Base-by-base conservation (phyloP, 1,140 invertebrate species). In the Caenorhabditis remanei region DNA sequence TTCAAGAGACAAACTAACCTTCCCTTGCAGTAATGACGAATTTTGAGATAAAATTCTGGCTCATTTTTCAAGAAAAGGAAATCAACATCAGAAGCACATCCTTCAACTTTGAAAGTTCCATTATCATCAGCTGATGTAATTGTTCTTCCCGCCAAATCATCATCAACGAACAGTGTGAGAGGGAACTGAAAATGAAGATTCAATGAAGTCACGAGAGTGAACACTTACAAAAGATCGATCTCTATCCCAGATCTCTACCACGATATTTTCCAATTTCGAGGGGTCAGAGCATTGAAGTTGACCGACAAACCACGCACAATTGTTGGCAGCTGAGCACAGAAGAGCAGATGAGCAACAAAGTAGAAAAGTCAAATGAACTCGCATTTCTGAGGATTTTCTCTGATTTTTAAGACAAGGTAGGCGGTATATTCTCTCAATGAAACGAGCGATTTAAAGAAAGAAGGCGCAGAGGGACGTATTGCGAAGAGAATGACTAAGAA, bases 81-180 rank as follows among this genome's bases (percentile, higher is more conserved):
- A 46, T 89, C 88, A 16, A 86, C 32, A 56, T 89, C 88, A 55
- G 67, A 75, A 41, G 83, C 84, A 53, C 88, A 89, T n/a, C 86
- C 88, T 75, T 89, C 88, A 11, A 85, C 88, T 79, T 75, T 67
- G 65, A 89, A 89, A 5, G 71, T 67, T 85, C 88, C 88, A 55
- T 89, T 61, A 32, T 88, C 87, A 14, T 89, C 58, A 4, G 67
- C 14, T 11, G 58, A 67, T 11, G 88, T 63, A 41, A 88, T 75
- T 8, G 87, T 85, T 41, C 84, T 63, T 46, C 88, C 88, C 16
- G 86, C 86, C 88, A 87, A 85, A 75, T 89, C 88, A 84, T 89
- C 88, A 75, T 56, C 65, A 16, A 89, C 88, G 32, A 89, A 58
- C 14, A 71, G 50, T 16, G 65, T 56, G 24, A 88, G 32, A 5